Conservation (phyloP, 2,113 vertebrate species). For the Psilopsiagon aurifrons region DNA sequence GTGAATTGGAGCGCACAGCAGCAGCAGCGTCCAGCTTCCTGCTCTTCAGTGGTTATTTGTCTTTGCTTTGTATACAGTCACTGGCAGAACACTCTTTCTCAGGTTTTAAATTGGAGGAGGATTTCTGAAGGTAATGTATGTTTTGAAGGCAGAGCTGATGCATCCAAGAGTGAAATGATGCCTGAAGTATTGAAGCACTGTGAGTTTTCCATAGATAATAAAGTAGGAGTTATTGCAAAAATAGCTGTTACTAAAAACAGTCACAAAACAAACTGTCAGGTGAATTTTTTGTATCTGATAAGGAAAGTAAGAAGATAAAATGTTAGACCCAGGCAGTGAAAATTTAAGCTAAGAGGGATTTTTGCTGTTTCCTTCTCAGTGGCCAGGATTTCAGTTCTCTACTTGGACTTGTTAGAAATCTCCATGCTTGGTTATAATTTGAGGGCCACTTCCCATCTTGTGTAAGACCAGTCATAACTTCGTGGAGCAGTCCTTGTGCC, state of each 20-base stretch:
- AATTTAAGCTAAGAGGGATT: neutral
- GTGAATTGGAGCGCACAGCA: neutral
- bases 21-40: neutral
- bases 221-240: neutral
- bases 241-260: neutral
- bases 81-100: neutral
- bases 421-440: neutral
- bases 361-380: neutral
- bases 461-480: rapidly evolving
- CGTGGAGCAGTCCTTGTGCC: neutral
- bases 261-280: neutral
- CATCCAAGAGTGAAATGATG: neutral
- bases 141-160: neutral
- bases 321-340: neutral
- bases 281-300: neutral
- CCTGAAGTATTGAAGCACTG: neutral
- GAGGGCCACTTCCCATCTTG: neutral
- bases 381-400: neutral
- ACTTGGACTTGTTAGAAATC: rapidly evolving
- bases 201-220: neutral
- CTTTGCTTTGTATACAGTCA: neutral
- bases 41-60: neutral
- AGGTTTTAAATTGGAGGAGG: neutral
- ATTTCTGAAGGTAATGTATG: neutral
- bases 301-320: neutral